Evolutionary conservation across 1,140 invertebrate genomes (phyloP).

Genomic region (Cheumatopsyche charites): DNA sequence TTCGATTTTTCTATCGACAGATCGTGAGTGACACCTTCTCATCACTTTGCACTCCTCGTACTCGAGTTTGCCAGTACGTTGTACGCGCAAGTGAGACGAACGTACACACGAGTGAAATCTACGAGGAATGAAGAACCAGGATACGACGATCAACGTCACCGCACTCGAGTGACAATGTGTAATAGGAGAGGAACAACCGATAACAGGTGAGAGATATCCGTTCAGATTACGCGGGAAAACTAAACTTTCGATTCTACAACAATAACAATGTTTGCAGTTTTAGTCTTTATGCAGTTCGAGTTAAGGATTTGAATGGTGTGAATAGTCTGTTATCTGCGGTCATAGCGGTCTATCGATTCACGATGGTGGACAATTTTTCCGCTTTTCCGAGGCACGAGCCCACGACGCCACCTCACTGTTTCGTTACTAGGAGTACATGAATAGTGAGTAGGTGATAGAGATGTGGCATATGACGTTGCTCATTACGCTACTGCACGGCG

Average conservation of each 20-base stretch:
- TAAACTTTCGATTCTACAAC: too few relatives aligned
- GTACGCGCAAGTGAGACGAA: slow-evolving; percentile 45
- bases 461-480: slow-evolving; percentile 9
- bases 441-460: neutral
- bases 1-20: too few relatives aligned
- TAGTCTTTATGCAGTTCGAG: too few relatives aligned
- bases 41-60: slow-evolving; percentile 37
- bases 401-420: slow-evolving; percentile 36
- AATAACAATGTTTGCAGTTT: too few relatives aligned
- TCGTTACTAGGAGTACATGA: slow-evolving; percentile 17
- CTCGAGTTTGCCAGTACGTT: slow-evolving; percentile 29
- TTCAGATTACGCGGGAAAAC: neutral
- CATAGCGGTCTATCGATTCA: too few relatives aligned
- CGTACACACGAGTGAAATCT: slow-evolving; percentile 25
- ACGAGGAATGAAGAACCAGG: slow-evolving; percentile 45
- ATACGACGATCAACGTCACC: slow-evolving; percentile 43
- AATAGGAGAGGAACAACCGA: slow-evolving; percentile 41
- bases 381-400: slow-evolving; percentile 23
- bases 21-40: slow-evolving; percentile 14
- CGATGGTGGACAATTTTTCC: slow-evolving; percentile 4
- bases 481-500: slow-evolving; percentile 1
- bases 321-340: too few relatives aligned
- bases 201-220: slow-evolving; percentile 41
- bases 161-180: slow-evolving; percentile 40
- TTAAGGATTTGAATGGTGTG: too few relatives aligned